phyloP scores from a whole-genome alignment of 2,888 invertebrate species.

The Agonopterix subpropinquella region DNA sequence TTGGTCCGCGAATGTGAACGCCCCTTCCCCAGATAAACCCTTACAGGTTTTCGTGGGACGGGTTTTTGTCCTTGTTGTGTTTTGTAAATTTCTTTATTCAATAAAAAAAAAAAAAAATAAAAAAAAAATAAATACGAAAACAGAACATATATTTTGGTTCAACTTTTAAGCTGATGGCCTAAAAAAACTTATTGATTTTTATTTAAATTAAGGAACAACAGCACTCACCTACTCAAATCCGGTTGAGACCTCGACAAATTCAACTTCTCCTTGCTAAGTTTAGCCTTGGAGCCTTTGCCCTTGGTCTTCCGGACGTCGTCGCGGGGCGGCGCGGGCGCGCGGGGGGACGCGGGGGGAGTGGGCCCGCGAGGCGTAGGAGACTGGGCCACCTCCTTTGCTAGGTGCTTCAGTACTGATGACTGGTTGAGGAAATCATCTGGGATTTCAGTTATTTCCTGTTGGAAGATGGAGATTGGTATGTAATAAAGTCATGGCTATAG shows the following conservation, averaged over 20 bases:
- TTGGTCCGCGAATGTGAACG: too few relatives aligned
- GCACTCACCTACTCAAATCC: slow-evolving; percentile 80
- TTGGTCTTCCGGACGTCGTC: slow-evolving; percentile 41
- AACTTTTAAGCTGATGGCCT: too few relatives aligned
- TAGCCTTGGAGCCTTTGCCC: slow-evolving; percentile 50
- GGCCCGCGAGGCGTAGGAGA: slow-evolving; percentile 46
- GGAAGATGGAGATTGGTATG: neutral
- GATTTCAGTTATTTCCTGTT: slow-evolving; percentile 87
- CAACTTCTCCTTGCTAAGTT: slow-evolving; percentile 75
- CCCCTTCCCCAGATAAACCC: too few relatives aligned
- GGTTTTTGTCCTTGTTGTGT: too few relatives aligned
- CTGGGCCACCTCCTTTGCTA: slow-evolving; percentile 84
- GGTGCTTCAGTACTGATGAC: slow-evolving; percentile 88
- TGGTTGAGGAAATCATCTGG: slow-evolving; percentile 90
- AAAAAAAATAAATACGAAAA: too few relatives aligned
- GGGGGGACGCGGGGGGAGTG: slow-evolving; percentile 52
- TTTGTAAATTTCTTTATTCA: too few relatives aligned
- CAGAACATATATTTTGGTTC: too few relatives aligned
- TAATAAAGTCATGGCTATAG: too few relatives aligned
- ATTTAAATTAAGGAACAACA: neutral
- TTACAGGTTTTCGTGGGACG: too few relatives aligned
- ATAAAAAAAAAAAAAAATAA: too few relatives aligned
- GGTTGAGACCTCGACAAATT: slow-evolving; percentile 88
- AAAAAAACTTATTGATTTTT: too few relatives aligned
- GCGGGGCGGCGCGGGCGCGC: slow-evolving; percentile 31